phyloP scores from a whole-genome alignment of 1,140 invertebrate genomes.

The Danaus plexippus region DNA sequence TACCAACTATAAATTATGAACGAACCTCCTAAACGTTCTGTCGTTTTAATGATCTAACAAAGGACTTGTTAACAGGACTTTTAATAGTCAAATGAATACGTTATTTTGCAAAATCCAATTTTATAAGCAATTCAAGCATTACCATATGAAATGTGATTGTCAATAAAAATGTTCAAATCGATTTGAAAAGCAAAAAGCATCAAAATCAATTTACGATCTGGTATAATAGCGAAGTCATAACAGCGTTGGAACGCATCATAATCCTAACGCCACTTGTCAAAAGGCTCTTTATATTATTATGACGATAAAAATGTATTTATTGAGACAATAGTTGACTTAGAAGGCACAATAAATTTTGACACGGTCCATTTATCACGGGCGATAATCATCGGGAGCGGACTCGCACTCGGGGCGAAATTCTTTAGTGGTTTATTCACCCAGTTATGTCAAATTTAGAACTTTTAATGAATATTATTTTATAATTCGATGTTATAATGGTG shows the following conservation, averaged over 20 bases:
- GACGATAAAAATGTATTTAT: slow-evolving; percentile 70
- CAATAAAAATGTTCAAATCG: slow-evolving; percentile 55
- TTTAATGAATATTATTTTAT: slow-evolving; percentile 12
- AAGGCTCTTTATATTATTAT: slow-evolving; percentile 59
- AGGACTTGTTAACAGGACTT: slow-evolving; percentile 13
- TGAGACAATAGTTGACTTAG: slow-evolving; percentile 66
- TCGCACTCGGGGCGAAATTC: slow-evolving; percentile 52
- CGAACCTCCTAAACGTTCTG: slow-evolving; percentile 29
- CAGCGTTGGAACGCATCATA: slow-evolving; percentile 35
- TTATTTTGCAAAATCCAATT: not conserved
- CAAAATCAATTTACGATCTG: slow-evolving; percentile 66
- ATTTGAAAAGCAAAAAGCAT: slow-evolving; percentile 57
- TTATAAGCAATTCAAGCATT: slow-evolving; percentile 41
- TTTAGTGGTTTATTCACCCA: slow-evolving; percentile 49
- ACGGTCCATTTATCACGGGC: slow-evolving; percentile 61
- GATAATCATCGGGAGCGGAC: slow-evolving; percentile 55
- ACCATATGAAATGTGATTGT: slow-evolving; percentile 55
- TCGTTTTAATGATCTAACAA: slow-evolving; percentile 29
- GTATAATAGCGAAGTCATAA: slow-evolving; percentile 43
- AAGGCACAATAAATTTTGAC: slow-evolving; percentile 65
- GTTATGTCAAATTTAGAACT: slow-evolving; percentile 37
- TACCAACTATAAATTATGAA: slow-evolving; percentile 61
- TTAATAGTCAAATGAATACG: not conserved
- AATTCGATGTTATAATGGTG: too few relatives aligned
- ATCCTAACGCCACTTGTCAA: slow-evolving; percentile 61